These are phyloP conservation scores for Pterostichus niger DNA, from an alignment of 2,888 invertebrate species.

Conservation along the genomic window DNA sequence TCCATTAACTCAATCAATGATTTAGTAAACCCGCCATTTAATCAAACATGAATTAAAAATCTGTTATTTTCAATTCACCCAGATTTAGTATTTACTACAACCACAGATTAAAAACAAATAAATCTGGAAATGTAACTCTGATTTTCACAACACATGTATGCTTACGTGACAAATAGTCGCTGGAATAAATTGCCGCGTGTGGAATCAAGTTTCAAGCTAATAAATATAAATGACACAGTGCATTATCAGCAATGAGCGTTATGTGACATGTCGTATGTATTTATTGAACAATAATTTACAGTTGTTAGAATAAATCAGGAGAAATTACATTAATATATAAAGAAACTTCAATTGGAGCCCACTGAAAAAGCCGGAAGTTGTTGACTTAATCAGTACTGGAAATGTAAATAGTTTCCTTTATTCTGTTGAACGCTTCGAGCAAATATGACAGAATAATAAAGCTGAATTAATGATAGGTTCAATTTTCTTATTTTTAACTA, in stretches of 20 bases:
- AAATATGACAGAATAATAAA: too few relatives aligned
- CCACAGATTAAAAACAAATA: conserved; percentile 3
- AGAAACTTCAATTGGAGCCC: conserved; percentile 14
- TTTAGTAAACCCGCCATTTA: too few relatives aligned
- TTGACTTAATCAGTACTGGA: not conserved
- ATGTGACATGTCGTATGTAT: conserved; percentile 37
- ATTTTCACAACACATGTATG: not conserved
- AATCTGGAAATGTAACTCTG: conserved; percentile 6
- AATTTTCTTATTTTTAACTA: too few relatives aligned
- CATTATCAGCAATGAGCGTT: conserved; percentile 21
- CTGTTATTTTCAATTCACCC: conserved; percentile 4
- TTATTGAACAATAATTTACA: conserved; percentile 42
- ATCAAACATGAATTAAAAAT: conserved; percentile 26
- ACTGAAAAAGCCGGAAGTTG: not conserved
- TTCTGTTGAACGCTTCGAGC: too few relatives aligned
- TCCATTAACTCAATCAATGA: too few relatives aligned
- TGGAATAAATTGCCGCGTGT: conserved; percentile 6
- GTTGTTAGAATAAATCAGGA: conserved; percentile 32
- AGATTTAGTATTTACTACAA: conserved; percentile 2
- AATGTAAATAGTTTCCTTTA: not conserved
- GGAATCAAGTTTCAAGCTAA: conserved; percentile 31
- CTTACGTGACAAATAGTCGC: conserved; percentile 19
- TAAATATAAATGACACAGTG: conserved; percentile 41
- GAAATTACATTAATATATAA: conserved; percentile 29
- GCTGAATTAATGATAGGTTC: too few relatives aligned